Conservation (phyloP, 2,113 vertebrate species). For the Nycticorax nycticorax region DNA sequence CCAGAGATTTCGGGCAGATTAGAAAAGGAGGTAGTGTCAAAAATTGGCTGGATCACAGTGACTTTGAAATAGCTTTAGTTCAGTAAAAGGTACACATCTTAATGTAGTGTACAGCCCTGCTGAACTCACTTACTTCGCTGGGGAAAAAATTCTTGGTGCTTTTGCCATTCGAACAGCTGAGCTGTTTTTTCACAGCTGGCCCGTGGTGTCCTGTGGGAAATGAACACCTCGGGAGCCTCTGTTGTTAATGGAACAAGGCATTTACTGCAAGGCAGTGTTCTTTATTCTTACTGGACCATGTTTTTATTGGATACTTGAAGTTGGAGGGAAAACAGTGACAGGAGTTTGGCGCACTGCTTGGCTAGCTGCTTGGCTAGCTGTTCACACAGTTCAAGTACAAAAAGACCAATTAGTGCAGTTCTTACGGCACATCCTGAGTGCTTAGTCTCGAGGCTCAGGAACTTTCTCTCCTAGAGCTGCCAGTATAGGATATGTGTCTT, state of each 20-base stretch:
- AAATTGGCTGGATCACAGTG: neutral
- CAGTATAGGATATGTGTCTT: neutral
- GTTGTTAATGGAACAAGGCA: neutral
- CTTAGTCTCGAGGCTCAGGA: neutral
- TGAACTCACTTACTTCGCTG: neutral
- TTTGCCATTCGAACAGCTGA: neutral
- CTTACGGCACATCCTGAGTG: neutral
- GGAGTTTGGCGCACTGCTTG: no score
- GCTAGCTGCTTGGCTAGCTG: neutral
- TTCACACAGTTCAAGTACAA: neutral
- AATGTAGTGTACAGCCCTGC: neutral
- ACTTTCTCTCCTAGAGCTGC: neutral
- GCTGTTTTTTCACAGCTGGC: neutral
- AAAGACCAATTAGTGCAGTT: neutral
- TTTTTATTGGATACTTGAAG: neutral
- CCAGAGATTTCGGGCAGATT: neutral
- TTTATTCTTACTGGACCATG: neutral
- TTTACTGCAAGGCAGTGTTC: neutral
- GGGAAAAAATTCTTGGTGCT: neutral
- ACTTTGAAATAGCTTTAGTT: neutral
- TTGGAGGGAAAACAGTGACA: neutral
- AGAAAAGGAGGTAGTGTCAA: neutral
- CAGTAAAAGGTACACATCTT: neutral
- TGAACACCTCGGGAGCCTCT: neutral
- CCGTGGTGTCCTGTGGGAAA: neutral